Base-by-base conservation (phyloP, 2,797 vertebrate genomes). In the Chromobotia macracanthus region DNA sequence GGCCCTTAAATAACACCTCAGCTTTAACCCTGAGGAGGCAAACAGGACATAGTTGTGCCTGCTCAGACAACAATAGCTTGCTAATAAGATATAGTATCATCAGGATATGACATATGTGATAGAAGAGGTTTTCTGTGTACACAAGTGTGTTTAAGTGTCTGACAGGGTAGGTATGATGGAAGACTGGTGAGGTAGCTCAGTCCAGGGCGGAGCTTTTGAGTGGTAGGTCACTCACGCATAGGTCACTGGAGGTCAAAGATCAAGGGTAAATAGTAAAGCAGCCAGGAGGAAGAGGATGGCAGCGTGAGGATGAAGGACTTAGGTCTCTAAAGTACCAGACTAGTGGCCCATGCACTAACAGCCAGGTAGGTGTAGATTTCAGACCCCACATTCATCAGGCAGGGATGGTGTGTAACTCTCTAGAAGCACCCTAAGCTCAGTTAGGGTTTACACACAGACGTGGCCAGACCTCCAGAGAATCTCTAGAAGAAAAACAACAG, bases 161-260 rank as follows among this genome's bases (percentile, higher is more conserved):
- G 51, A 23, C 38, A 72, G 58, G 71, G 51, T 65, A 65, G 60
- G 90, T 90, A 89, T 83, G 84, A 78, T 88, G 84, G 82, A 84
- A 89, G 82, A 89, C 80, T 86, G 88, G 86, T 86, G 94, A 95
- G 94, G 94, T 95, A 95, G 93, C 90, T 93, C 86, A 91, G 92
- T 91, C 89, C 89, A 77, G 60, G 81, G 78, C 72, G 75, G 80
- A 64, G 70, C 77, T 44, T 46, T 5, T 31, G 41, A 50, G 56
- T 21, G 66, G 64, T 18, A 71, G 71, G 73, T 69, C 76, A 82
- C 66, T 66, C 75, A 82, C 60, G 69, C 38, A 73, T 73, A 77
- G 68, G 79, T 85, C 82, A 81, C 75, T 73, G 73, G 72, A 56
- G 73, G 67, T 70, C 65, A 84, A 58, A 75, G 55, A 74, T 75